Percentiles rank a stretch among this genome's conserved stretches.
These are phyloP conservation scores for Schizothorax lantsangensis DNA, from an alignment of 2,797 vertebrate genomes.

Conservation along the genomic window DNA sequence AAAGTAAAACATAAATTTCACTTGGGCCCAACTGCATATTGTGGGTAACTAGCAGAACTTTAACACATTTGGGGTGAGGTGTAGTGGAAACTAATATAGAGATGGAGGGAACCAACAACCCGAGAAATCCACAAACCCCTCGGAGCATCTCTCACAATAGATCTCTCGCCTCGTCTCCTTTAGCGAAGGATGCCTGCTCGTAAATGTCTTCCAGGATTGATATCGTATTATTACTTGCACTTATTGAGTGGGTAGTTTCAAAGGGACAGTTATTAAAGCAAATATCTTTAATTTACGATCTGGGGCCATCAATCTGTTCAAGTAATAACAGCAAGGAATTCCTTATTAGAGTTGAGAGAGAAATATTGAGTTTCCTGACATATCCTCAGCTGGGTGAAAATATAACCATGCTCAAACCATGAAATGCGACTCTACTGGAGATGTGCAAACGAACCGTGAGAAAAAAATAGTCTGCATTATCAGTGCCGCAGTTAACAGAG, in stretches of 20 bases:
- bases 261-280: slow-evolving; percentile 71
- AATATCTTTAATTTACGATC: slow-evolving; percentile 72
- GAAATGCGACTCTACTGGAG: slow-evolving; percentile 39
- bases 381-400: slow-evolving; percentile 57
- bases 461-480: slow-evolving; percentile 16
- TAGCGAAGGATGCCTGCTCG: slow-evolving; percentile 68
- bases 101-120: slow-evolving; percentile 61
- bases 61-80: slow-evolving; percentile 9
- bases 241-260: slow-evolving; percentile 68
- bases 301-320: slow-evolving; percentile 64
- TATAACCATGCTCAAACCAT: slow-evolving; percentile 61
- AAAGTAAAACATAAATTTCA: slow-evolving; percentile 67
- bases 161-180: slow-evolving; percentile 55
- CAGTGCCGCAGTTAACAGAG: not conserved
- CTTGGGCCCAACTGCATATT: slow-evolving; percentile 71
- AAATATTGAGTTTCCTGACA: slow-evolving; percentile 67
- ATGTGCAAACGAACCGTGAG: not conserved
- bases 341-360: slow-evolving; percentile 64
- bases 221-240: slow-evolving; percentile 69
- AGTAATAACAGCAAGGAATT: slow-evolving; percentile 67
- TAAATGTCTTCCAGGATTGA: slow-evolving; percentile 77
- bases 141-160: slow-evolving; percentile 40
- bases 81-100: slow-evolving; percentile 62
- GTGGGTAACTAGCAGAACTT: slow-evolving; percentile 71
- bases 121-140: slow-evolving; percentile 55